Base-by-base conservation (phyloP, 2,113 vertebrate species). In the Pelusios castaneus region DNA sequence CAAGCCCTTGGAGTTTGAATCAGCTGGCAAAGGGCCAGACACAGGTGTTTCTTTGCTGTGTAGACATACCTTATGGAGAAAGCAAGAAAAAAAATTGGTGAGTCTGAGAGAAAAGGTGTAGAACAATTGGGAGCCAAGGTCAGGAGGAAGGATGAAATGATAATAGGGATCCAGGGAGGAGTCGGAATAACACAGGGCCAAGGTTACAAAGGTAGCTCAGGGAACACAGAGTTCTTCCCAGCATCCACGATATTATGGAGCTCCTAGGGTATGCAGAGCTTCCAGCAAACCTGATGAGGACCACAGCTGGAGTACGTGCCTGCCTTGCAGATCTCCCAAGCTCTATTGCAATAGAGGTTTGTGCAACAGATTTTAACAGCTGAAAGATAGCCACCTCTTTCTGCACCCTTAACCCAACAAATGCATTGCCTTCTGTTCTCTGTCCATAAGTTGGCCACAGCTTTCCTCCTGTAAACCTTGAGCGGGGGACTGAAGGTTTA, bases 361-460 rank as follows among this genome's bases (percentile, higher is more conserved):
- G 2, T 80, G 45, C 38, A 54, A 4, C 67, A 87, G 4, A 51
- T 93, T 89, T 77, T 87, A 75, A 19, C 82, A 93, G 43, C 31
- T 73, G 45, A 80, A 52, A 91, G 87, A 84, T 11, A 94, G 67
- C 11, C 54, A 81, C 45, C 29, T 95, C 29, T 63, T 92, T 45
- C 85, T n/a, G 7, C 84, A 90, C 90, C 45, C 3, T 45, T 47
- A 31, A 9, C 38, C 17, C 43, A 82, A 5, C 2, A 17, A 75
- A 41, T 27, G 6, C 43, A 76, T 8, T 8, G 45, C 89, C 12
- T 86, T 80, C 54, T 89, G 16, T 82, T 85, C 52, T 12, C 34
- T 92, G 47, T 49, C 47, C 38, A 31, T 31, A 34, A 63, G 6
- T 14, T 63, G 60, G 31, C 60, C 13, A 77, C 25, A 78, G 25